Base-by-base conservation (phyloP, 2,888 invertebrate genomes). In the Limnephilus auricula region DNA sequence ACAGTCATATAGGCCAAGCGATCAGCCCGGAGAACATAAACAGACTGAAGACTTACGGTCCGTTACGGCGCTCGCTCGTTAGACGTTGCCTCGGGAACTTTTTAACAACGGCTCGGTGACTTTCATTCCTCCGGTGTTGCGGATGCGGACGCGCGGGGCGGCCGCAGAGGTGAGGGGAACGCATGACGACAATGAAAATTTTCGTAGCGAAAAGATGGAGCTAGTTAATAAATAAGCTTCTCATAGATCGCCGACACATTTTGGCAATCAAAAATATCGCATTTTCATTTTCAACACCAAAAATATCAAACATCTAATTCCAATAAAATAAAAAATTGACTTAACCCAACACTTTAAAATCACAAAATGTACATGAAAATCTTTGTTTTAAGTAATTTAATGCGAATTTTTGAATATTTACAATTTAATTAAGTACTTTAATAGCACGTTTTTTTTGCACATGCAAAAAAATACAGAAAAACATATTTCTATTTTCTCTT, bases 11-110 rank as follows among this genome's bases (percentile, higher is more conserved):
- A 83, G 85, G 91, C 93, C 91, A 50, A 92, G 92, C 92, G 93
- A 92, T 92, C 93, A 89, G 92, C 90, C 90, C 93, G 92, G 90
- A 90, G 93, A 92, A 84, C 91, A 92, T 93, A 79, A 79, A 90
- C 91, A 90, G 93, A 93, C 93, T 93, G 93, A 93, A 90, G 93
- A 92, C 90, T 91, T 89, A 91, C 40, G 65, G 88, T 34, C 82
- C 25, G 90, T 50, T 82, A 80, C 82, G 79, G 88, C 89, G 89
- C 50, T 87, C 91, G 92, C 88, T 90, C 89, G 92, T 92, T 93
- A 87, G 90, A 91, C 89, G 90, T 82, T 92, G 92, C 91, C 91
- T 92, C 90, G 88, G 86, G 90, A 92, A 92, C 93, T 91, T 89
- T 93, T 93, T 90, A 92, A 92, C 93, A 92, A 80, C 92, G 91